phyloP scores from a whole-genome alignment of 2,888 invertebrate genomes.

The Zygothrica quintamaculata region DNA sequence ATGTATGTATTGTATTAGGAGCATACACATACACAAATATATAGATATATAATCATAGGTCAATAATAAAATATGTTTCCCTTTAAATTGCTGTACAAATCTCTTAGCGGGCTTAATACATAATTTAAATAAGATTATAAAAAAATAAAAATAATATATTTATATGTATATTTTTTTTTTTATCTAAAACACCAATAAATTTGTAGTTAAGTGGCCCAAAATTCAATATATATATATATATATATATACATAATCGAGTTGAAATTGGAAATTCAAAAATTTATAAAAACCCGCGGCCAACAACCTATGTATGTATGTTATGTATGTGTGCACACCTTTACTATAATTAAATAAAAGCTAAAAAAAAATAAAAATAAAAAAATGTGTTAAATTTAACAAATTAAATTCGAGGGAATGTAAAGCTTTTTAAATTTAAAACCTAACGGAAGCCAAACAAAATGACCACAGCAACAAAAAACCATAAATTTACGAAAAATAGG shows the following conservation, averaged over 20 bases:
- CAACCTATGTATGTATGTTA: constrained; percentile 35
- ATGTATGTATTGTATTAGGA: constrained; percentile 6
- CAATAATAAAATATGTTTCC: constrained; percentile 25
- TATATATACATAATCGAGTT: constrained; percentile 6
- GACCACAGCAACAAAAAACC: constrained; percentile 20
- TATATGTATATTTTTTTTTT: constrained; percentile 36
- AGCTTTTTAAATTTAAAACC: constrained; percentile 24
- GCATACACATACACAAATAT: too few species aligned
- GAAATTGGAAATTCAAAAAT: constrained; percentile 25
- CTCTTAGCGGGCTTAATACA: constrained; percentile 29
- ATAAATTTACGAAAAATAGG: constrained; percentile 23
- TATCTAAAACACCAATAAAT: constrained; percentile 47
- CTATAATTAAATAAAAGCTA: constrained; percentile 59
- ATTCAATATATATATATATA: constrained; percentile 23
- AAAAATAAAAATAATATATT: too few species aligned
- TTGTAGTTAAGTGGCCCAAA: constrained; percentile 37
- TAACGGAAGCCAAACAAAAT: constrained; percentile 61
- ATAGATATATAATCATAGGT: constrained; percentile 18
- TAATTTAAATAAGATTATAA: constrained; percentile 24
- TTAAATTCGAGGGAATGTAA: constrained; percentile 27
- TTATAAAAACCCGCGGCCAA: constrained; percentile 35
- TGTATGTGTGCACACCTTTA: constrained; percentile 25
- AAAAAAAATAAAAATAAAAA: constrained; percentile 54
- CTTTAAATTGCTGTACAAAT: constrained; percentile 59
- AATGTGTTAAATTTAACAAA: constrained; percentile 69